Evolutionary conservation across 2,113 vertebrate species (phyloP).

Genomic region (Callocephalon fimbriatum): DNA sequence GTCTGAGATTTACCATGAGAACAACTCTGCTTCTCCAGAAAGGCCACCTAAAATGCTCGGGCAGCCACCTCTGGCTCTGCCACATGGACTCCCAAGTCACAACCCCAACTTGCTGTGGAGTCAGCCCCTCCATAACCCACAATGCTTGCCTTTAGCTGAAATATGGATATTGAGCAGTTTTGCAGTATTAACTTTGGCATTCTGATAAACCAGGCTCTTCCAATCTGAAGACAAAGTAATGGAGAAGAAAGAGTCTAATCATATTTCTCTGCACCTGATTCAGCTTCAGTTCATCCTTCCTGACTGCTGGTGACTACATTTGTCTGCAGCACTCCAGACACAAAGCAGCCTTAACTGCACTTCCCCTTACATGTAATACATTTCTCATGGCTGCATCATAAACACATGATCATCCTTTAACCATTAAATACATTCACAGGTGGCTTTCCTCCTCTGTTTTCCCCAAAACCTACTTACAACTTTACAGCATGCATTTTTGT

Average conservation of each 20-base stretch:
- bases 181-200: not conserved
- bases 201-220: not conserved
- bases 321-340: not conserved
- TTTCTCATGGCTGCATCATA: not conserved
- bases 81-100: fast-evolving
- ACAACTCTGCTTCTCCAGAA: not conserved
- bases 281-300: not conserved
- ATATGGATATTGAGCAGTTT: not conserved
- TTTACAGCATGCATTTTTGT: not conserved
- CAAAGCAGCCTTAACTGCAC: not conserved
- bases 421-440: not conserved
- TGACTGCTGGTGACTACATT: not conserved
- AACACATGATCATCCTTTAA: not conserved
- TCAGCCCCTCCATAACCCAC: not conserved
- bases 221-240: fast-evolving
- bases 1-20: not conserved
- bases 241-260: not conserved
- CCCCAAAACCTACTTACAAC: not conserved
- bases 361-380: not conserved
- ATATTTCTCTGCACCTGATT: not conserved
- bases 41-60: not conserved
- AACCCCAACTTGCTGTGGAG: not conserved
- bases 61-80: not conserved
- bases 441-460: not conserved
- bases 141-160: not conserved